Percentiles rank a stretch among this genome's conserved stretches.
phyloP scores from a whole-genome alignment of 2,797 vertebrate genomes.

The Lophotriccus pileatus region DNA sequence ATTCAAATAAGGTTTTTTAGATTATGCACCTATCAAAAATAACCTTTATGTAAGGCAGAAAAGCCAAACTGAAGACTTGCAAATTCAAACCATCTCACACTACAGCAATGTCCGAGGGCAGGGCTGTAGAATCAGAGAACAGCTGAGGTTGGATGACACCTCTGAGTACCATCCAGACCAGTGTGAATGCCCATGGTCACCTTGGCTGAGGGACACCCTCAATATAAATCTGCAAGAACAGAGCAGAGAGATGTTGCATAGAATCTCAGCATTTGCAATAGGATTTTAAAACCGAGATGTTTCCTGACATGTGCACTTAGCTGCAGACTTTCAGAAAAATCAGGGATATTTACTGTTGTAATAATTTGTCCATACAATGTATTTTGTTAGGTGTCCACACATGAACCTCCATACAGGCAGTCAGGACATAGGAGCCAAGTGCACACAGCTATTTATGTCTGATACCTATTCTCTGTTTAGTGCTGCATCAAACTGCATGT shows the following conservation, averaged over 20 bases:
- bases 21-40: not conserved
- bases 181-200: accelerated
- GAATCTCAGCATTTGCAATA: not conserved
- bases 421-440: not conserved
- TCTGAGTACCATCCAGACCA: not conserved
- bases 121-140: not conserved
- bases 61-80: not conserved
- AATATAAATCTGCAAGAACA: not conserved
- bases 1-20: not conserved
- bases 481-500: not conserved
- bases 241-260: not conserved
- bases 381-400: not conserved
- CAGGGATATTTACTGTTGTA: not conserved
- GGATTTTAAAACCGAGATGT: not conserved
- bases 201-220: not conserved
- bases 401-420: not conserved
- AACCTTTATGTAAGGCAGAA: not conserved
- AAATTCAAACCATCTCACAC: not conserved
- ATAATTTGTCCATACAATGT: not conserved
- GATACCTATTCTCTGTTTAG: not conserved
- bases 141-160: not conserved
- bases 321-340: not conserved
- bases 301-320: not conserved
- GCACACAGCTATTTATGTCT: not conserved
- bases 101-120: not conserved